A percentile compares a stretch with the other conserved stretches of the same genome.
Evolutionary conservation across 1,140 invertebrate species (phyloP).

Genomic region (Lanistes nyassanus): DNA sequence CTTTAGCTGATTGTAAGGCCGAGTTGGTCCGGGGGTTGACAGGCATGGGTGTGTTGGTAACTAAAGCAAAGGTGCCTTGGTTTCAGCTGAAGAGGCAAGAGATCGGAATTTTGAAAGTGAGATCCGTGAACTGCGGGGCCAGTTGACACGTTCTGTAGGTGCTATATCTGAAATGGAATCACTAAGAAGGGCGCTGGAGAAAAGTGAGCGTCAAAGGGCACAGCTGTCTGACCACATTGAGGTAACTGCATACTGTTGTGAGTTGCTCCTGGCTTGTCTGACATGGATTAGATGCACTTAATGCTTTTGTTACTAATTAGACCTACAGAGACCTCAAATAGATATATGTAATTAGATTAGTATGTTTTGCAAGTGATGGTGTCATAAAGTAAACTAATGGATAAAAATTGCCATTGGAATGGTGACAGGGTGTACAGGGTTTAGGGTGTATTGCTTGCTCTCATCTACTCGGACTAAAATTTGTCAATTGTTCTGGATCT

Average conservation of each 20-base stretch:
- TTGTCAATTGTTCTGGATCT: no score
- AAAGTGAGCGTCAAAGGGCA: constrained; percentile 59
- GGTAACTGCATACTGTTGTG: constrained; percentile 37
- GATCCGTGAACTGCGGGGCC: constrained; percentile 52
- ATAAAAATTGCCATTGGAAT: no score
- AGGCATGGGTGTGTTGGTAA: neutral
- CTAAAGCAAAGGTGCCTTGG: neutral
- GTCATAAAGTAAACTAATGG: no score
- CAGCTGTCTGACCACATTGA: constrained; percentile 65
- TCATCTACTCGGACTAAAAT: no score
- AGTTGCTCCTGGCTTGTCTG: neutral
- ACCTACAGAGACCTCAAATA: no score
- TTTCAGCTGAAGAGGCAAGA: constrained; percentile 48
- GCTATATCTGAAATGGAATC: constrained; percentile 56
- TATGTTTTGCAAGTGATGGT: no score
- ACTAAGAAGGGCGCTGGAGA: constrained; percentile 52
- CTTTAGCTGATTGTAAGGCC: no score
- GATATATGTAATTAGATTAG: no score
- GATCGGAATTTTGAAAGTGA: constrained; percentile 54
- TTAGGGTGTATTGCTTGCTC: no score
- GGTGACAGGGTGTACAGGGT: no score
- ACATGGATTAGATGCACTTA: no score
- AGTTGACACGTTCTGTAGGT: constrained; percentile 51
- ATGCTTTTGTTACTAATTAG: no score
- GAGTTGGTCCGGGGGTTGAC: neutral